These are phyloP conservation scores for Scrobipalpa atriplicella DNA, from an alignment of 2,888 invertebrate species.

Conservation along the genomic window DNA sequence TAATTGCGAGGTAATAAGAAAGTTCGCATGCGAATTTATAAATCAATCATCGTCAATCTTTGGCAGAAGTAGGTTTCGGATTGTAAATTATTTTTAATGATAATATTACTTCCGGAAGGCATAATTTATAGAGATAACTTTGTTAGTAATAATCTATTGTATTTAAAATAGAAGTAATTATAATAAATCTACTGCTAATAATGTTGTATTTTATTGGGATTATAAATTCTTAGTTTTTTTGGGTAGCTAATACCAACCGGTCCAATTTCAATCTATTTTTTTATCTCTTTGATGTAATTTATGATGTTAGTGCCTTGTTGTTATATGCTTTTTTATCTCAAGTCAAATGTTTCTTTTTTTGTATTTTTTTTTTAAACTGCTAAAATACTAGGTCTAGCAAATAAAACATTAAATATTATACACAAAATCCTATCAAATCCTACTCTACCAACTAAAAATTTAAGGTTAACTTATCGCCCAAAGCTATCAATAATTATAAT, in stretches of 20 bases:
- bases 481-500: conserved; percentile 4
- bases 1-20: conserved; percentile 33
- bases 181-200: neutral
- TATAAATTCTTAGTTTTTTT: neutral
- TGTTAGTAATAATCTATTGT: neutral
- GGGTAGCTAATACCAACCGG: neutral
- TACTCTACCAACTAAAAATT: neutral
- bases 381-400: too few relatives aligned
- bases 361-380: too few relatives aligned
- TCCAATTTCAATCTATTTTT: neutral
- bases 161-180: neutral
- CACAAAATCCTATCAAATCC: neutral
- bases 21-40: conserved; percentile 19
- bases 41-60: conserved; percentile 21
- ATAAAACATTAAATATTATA: neutral
- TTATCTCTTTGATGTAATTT: neutral
- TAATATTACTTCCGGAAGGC: neutral
- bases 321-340: too few relatives aligned
- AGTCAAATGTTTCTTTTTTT: too few relatives aligned
- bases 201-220: neutral
- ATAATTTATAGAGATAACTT: neutral
- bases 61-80: conserved; percentile 13
- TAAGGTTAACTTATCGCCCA: neutral
- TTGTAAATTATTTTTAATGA: conserved; percentile 10
- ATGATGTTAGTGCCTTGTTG: too few relatives aligned